Conservation (phyloP, 1,140 invertebrate species). For the Pissodes strobi region DNA sequence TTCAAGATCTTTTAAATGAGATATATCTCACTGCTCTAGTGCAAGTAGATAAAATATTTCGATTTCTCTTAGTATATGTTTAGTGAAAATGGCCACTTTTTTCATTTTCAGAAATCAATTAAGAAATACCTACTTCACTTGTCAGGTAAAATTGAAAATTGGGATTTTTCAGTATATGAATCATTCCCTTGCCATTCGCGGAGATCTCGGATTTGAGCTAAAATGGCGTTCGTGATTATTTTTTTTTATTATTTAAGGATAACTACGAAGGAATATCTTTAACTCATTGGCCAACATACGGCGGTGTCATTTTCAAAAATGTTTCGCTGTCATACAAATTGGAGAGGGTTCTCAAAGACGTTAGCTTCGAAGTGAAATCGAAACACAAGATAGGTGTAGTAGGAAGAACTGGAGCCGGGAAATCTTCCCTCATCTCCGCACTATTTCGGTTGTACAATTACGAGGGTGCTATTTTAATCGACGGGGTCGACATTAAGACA, state of each 20-base stretch:
- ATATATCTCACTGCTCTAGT: no score
- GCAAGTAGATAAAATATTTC: no score
- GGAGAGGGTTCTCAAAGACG: constrained; percentile 74
- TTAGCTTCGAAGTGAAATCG: constrained; percentile 67
- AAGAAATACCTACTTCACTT: no score
- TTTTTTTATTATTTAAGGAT: constrained; percentile 61
- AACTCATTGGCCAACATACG: constrained; percentile 71
- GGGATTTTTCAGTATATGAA: no score
- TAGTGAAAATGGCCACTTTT: no score
- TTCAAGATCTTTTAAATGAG: no score
- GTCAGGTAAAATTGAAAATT: no score
- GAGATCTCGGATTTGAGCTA: no score
- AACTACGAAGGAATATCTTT: constrained; percentile 57
- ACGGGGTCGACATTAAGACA: constrained; percentile 62
- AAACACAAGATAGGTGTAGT: constrained; percentile 76
- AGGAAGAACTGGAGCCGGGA: constrained; percentile 89
- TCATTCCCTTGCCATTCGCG: no score
- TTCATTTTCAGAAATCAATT: no score
- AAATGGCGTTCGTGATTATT: no score
- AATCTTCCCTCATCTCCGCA: constrained; percentile 75
- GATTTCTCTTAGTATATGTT: no score
- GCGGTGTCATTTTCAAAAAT: constrained; percentile 70
- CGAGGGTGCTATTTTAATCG: constrained; percentile 63
- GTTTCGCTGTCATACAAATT: constrained; percentile 70
- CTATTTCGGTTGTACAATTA: constrained; percentile 66